A percentile compares a stretch with the other conserved stretches of the same genome.
Evolutionary conservation across 2,113 vertebrate species (phyloP).

Genomic region (Dicaeum eximium): DNA sequence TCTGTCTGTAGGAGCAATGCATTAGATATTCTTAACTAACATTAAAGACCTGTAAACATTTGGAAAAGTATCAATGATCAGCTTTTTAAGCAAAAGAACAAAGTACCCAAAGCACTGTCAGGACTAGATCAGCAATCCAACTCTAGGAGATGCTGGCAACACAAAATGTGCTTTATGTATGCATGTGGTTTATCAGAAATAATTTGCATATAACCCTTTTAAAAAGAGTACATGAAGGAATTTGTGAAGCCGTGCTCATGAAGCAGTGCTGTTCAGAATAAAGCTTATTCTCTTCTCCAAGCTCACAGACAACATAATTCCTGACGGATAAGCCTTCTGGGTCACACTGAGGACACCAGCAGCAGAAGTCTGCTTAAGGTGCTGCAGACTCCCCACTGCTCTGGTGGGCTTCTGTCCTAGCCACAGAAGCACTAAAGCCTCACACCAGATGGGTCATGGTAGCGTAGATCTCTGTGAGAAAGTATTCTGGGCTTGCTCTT

Average conservation of each 20-base stretch:
- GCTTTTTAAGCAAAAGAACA: slow-evolving; percentile 3
- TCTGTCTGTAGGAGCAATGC: not conserved
- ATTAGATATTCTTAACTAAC: not conserved
- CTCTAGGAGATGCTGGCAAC: not conserved
- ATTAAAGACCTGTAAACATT: slow-evolving; percentile 5
- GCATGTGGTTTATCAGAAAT: slow-evolving; percentile 16
- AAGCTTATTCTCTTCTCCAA: not conserved
- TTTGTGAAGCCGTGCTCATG: not conserved
- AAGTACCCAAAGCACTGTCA: slow-evolving; percentile 13
- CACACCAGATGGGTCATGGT: not conserved
- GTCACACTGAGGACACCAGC: not conserved
- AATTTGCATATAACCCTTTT: not conserved
- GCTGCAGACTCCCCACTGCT: fast-evolving
- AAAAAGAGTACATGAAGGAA: not conserved
- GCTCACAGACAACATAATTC: not conserved
- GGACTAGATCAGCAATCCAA: not conserved
- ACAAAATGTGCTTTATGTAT: not conserved
- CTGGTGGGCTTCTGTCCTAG: fast-evolving
- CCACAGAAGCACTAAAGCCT: not conserved
- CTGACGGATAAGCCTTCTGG: not conserved
- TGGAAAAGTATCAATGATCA: slow-evolving; percentile 8
- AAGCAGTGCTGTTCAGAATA: not conserved
- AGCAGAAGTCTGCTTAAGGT: not conserved
- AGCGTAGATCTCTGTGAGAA: not conserved
- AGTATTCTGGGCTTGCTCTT: not conserved